Evolutionary conservation across 2,797 vertebrate species (phyloP).

Genomic region (Halcyon smyrnensis): DNA sequence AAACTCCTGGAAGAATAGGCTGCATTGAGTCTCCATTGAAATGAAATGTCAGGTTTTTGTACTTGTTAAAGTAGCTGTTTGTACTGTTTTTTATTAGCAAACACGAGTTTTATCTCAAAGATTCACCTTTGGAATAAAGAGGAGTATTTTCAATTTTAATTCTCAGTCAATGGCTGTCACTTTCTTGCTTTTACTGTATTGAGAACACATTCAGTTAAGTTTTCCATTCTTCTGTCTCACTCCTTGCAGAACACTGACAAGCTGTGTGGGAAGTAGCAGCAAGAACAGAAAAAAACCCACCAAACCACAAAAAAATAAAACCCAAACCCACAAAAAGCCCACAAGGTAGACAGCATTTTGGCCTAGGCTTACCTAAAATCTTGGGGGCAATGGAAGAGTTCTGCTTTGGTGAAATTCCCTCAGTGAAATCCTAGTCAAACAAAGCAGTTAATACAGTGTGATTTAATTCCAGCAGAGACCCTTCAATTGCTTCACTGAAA

Average conservation of each 20-base stretch:
- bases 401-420: neutral
- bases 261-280: neutral
- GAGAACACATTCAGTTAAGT: neutral
- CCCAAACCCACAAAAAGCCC: fast-evolving
- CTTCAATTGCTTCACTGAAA: neutral
- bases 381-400: neutral
- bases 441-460: neutral
- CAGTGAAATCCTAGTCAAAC: neutral
- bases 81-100: neutral
- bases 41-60: neutral
- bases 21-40: neutral
- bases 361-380: neutral
- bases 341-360: neutral
- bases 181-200: neutral
- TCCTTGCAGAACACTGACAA: slow-evolving; percentile 3
- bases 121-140: neutral
- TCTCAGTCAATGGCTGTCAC: neutral
- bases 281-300: neutral
- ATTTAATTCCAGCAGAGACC: neutral
- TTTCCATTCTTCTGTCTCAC: neutral
- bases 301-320: neutral
- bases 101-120: neutral
- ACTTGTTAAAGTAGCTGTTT: neutral
- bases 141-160: neutral
- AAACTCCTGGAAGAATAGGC: neutral